These are phyloP conservation scores for Labeo catla DNA, from an alignment of 2,113 vertebrate genomes.

Conservation along the genomic window DNA sequence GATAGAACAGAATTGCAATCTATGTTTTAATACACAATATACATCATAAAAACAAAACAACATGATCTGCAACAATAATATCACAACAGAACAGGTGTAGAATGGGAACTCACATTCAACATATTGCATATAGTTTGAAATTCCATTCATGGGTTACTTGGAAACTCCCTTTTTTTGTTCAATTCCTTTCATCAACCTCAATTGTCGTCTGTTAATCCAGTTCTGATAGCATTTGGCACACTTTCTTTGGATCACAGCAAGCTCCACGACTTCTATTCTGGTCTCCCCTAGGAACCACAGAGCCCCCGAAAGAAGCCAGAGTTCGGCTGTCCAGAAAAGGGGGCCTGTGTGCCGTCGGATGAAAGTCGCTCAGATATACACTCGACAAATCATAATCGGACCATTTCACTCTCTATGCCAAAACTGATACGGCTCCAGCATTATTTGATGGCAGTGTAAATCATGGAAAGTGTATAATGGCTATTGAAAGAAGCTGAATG, in stretches of 20 bases:
- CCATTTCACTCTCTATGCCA: slow-evolving; percentile 48
- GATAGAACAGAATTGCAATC: background rate
- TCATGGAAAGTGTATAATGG: slow-evolving; percentile 67
- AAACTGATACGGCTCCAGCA: slow-evolving; percentile 64
- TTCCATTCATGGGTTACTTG: slow-evolving; percentile 77
- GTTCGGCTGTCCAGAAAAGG: slow-evolving; percentile 69
- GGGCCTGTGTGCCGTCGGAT: slow-evolving; percentile 54
- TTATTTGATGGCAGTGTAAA: slow-evolving; percentile 66
- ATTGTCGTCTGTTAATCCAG: slow-evolving; percentile 81
- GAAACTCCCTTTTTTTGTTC: slow-evolving; percentile 70
- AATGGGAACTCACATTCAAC: slow-evolving; percentile 22
- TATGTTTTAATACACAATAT: background rate
- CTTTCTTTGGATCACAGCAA: slow-evolving; percentile 83
- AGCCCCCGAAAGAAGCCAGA: slow-evolving; percentile 76
- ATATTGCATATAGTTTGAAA: slow-evolving; percentile 61
- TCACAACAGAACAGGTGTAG: slow-evolving; percentile 3
- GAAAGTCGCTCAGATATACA: slow-evolving; percentile 65
- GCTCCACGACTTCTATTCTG: slow-evolving; percentile 81
- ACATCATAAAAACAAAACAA: background rate
- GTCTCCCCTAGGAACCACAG: slow-evolving; percentile 79
- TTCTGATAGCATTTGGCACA: slow-evolving; percentile 86
- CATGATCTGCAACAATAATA: background rate
- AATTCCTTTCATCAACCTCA: slow-evolving; percentile 74
- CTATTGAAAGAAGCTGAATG: slow-evolving; percentile 66
- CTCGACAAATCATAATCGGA: slow-evolving; percentile 28